Evolutionary conservation across 2,888 invertebrate species (phyloP), one percentile per base, ranked within the genome.

Genomic region (Coelinius sp.): DNA sequence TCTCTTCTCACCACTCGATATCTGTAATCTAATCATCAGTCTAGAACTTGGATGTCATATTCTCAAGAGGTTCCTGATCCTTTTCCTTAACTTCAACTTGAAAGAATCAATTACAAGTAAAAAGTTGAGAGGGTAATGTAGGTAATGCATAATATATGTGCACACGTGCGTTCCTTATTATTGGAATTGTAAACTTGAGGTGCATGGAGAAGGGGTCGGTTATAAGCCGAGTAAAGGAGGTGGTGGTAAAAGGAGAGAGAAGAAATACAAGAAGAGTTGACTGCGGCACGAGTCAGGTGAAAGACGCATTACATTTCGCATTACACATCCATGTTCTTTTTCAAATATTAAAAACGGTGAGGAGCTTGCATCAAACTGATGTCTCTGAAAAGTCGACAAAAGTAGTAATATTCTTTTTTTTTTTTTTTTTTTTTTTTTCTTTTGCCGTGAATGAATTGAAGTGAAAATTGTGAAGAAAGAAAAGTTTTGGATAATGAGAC

Each of bases 251-350:
- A 59, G 59, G 59, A 59, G 31, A 59, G 31, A 59, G 59, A 59
- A 59, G 59, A 59, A 59, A 59, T 59, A 59, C 59, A 59, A 59
- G 59, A 59, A 59, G 59, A 59, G 59, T 59, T 59, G 59, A 59
- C 59, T 59, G 59, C 31, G 59, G 59, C 59, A 31, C 59, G 59
- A 59, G 59, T 59, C 59, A 59, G 59, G 59, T 59, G 35, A 59
- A 59, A 59, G 59, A 59, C 59, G 59, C 35, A 31, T 31, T 17
- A 17, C 17, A 59, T 59, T 59, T 59, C 27, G 4, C 17, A 59
- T 59, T 27, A 8, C 1, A 25, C 41, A 14, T 4, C 41, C 12
- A 41, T 41, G 12, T 41, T 41, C 41, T 41, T 41, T 41, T 1
- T n/a, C 41, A 41, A 41, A 41, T 41, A 41, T 41, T 41, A n/a